Evolutionary conservation across 2,797 vertebrate genomes (phyloP).

Genomic region (Sebastes goodei): DNA sequence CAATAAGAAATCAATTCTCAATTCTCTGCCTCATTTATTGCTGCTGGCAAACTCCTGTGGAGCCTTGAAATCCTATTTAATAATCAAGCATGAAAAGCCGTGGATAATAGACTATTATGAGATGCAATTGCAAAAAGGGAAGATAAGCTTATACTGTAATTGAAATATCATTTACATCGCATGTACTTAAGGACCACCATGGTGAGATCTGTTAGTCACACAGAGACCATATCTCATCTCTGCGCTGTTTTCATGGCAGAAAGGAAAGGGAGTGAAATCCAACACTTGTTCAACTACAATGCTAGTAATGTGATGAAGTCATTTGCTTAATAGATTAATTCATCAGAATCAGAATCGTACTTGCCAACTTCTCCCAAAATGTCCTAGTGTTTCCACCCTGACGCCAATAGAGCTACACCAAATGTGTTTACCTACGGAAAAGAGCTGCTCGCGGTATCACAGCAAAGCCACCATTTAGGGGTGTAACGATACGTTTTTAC

Average conservation of each 20-base stretch:
- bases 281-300: slow-evolving; percentile 1
- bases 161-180: slow-evolving; percentile 74
- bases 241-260: slow-evolving; percentile 15
- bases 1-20: slow-evolving; percentile 75
- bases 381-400: no score
- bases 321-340: background rate
- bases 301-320: background rate
- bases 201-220: slow-evolving; percentile 32
- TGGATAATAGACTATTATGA: slow-evolving; percentile 76
- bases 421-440: no score
- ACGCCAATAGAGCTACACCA: no score
- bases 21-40: slow-evolving; percentile 74
- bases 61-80: slow-evolving; percentile 79
- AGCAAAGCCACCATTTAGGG: no score
- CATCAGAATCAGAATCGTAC: background rate
- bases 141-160: slow-evolving; percentile 75
- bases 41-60: slow-evolving; percentile 56
- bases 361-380: no score
- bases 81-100: slow-evolving; percentile 74
- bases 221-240: slow-evolving; percentile 25
- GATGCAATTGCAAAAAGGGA: slow-evolving; percentile 63
- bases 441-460: no score
- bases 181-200: slow-evolving; percentile 33
- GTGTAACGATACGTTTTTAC: no score
- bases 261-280: slow-evolving; percentile 12